Base-by-base conservation (phyloP, 2,797 vertebrate genomes). In the Austrolebias charrua region DNA sequence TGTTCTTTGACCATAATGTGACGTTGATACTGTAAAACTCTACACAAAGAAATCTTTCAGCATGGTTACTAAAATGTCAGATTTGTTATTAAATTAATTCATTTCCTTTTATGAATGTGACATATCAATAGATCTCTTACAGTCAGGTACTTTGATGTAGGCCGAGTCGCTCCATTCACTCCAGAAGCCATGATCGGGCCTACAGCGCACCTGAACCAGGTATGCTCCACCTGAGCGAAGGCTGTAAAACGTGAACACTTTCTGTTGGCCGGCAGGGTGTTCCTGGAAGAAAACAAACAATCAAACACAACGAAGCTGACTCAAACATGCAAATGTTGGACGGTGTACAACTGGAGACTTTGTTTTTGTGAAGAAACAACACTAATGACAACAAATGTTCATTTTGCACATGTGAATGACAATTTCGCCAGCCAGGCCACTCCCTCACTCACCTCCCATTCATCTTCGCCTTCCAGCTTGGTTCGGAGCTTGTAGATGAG, bases 401-500 rank as follows among this genome's bases (percentile, higher is more conserved):
- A 9, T 40, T 40, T 40, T 40, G 12, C 12, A 40, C 47, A 40
- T 44, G 50, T 44, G 14, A 52, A 18, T 60, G 38, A 48, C 24
- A 54, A 33, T 52, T 44, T 19, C 51, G 59, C 5, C 44, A 35
- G 38, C 6, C 13, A 20, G n/a, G 14, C 12, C 18, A 15, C 38
- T 52, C 15, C 31, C 20, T 44, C 19, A 14, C 43, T 60, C 74
- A 99, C 97, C 93, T 96, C 95, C 96, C 96, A 98, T 4, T 93
- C 88, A 0, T 87, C 81, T 43, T 89, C 88, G 60, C 87, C 93
- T 72, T 94, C 92, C 24, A 93, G 71, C 82, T 92, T 96, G 45
- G 96, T 78, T 5, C 90, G 89, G 59, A 99, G 84, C 89, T 97
- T 94, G 3, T 98, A 99, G 52, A 96, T 82, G 54, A 98, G 94